Base-by-base conservation (phyloP, 2,113 vertebrate species). In the Gorsachius goisagi region DNA sequence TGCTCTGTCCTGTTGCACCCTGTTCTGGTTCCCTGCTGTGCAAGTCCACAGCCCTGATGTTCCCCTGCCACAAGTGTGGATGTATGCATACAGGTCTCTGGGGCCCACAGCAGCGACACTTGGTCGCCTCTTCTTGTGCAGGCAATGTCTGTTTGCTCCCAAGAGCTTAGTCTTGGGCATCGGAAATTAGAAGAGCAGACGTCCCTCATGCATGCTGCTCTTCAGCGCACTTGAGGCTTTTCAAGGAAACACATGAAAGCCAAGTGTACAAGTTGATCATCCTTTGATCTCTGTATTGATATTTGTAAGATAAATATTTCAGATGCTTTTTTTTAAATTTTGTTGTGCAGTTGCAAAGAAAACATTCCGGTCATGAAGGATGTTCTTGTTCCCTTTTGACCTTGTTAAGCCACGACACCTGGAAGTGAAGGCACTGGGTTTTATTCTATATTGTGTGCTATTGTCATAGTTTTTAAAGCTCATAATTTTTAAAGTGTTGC, bases 161-260 rank as follows among this genome's bases (percentile, higher is more conserved):
- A 11, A 24, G 19, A 20, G 27, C 32, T 47, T 12, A 15, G 53
- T 53, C 14, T 55, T 69, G 12, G 32, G 7, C 27, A 9, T 15
- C 0, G 1, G 19, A 2, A 50, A 14, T 26, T 13, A 26, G 22
- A 45, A 37, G 63, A 63, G 26, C 0, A 0, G 55, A 8, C 3
- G 3, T 32, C 12, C 18, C 6, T 76, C 1, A 0, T 52, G 28
- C 5, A 1, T 41, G 17, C 7, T 45, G 21, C 39, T 66, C 8
- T 26, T 72, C 33, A 15, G 27, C 17, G 35, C 41, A 19, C 15
- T 20, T 64, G 35, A 58, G 17, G 35, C 32, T 82, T 50, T 77
- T 71, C 35, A 30, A 52, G 56, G 37, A 49, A 71, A 52, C 27
- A 15, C 3, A 0, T 10, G 9, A 39, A 52, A 78, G 20, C 45